Evolutionary conservation across 2,113 vertebrate genomes (phyloP).

Genomic region (Caranx ignobilis): DNA sequence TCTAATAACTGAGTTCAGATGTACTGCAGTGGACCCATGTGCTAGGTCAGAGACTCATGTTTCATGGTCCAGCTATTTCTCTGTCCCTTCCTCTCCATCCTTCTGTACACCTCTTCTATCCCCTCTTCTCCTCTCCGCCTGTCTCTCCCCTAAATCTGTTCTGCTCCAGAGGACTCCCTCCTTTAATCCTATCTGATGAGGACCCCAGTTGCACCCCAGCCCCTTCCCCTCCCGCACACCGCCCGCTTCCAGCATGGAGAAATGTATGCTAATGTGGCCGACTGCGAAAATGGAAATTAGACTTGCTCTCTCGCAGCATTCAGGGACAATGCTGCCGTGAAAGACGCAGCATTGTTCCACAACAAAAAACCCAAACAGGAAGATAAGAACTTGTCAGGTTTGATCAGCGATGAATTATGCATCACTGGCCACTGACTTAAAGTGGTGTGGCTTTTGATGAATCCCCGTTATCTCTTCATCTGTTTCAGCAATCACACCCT

Average conservation of each 20-base stretch:
- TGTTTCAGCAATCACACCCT: slow-evolving; percentile 41
- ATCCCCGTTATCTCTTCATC: slow-evolving; percentile 62
- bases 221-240: background rate
- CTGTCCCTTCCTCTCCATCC: slow-evolving; percentile 21
- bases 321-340: slow-evolving; percentile 48
- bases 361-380: slow-evolving; percentile 60
- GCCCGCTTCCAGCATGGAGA: slow-evolving; percentile 23
- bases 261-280: slow-evolving; percentile 75
- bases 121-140: slow-evolving; percentile 5
- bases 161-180: slow-evolving; percentile 56
- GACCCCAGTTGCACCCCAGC: slow-evolving; percentile 40
- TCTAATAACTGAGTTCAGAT: slow-evolving; percentile 41
- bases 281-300: slow-evolving; percentile 74
- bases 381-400: slow-evolving; percentile 71
- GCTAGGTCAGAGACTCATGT: slow-evolving; percentile 2
- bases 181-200: slow-evolving; percentile 79
- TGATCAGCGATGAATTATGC: slow-evolving; percentile 74
- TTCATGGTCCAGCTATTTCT: slow-evolving; percentile 41
- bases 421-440: slow-evolving; percentile 52
- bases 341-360: slow-evolving; percentile 58
- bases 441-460: slow-evolving; percentile 40
- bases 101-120: slow-evolving; percentile 20
- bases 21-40: slow-evolving; percentile 34
- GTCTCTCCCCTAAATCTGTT: slow-evolving; percentile 65
- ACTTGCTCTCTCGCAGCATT: slow-evolving; percentile 27